These are phyloP conservation scores for Odontamblyopus rebecca DNA, from an alignment of 2,797 vertebrate genomes.

Conservation along the genomic window DNA sequence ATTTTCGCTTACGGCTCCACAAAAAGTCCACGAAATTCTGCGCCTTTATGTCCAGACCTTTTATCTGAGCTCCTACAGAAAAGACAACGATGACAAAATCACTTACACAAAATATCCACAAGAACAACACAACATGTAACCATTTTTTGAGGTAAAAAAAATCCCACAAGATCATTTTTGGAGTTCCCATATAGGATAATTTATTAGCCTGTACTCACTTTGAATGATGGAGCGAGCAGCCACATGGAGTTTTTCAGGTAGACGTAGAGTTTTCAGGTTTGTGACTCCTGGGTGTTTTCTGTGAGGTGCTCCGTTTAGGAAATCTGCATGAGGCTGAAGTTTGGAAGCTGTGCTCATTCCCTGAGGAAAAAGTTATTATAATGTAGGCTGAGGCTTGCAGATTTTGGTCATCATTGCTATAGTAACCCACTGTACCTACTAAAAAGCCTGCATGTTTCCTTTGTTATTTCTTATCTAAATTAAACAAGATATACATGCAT, in stretches of 20 bases:
- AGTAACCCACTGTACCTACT: too few relatives aligned
- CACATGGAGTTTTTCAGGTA: slow-evolving; percentile 74
- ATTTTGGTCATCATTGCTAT: too few relatives aligned
- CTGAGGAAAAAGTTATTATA: slow-evolving; percentile 48
- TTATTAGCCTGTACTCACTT: slow-evolving; percentile 59
- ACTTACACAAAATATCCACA: too few relatives aligned
- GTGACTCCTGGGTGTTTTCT: slow-evolving; percentile 83
- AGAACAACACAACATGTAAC: too few relatives aligned
- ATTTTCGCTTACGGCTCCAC: slow-evolving; percentile 85
- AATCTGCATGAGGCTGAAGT: slow-evolving; percentile 65
- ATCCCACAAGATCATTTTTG: too few relatives aligned
- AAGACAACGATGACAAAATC: too few relatives aligned
- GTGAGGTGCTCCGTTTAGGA: slow-evolving; percentile 76
- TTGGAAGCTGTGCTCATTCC: slow-evolving; percentile 62
- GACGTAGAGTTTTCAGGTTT: slow-evolving; percentile 71
- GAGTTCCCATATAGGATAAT: too few relatives aligned
- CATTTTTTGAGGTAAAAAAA: too few relatives aligned
- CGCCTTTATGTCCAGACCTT: slow-evolving; percentile 59
- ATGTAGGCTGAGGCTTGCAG: too few relatives aligned
- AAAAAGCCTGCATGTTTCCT: too few relatives aligned
- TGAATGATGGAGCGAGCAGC: slow-evolving; percentile 74
- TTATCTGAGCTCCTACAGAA: slow-evolving; percentile 66
- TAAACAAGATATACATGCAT: too few relatives aligned
- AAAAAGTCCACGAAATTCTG: slow-evolving; percentile 77
- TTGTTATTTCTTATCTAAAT: too few relatives aligned